phyloP scores from a whole-genome alignment of 2,113 vertebrate species.

The Rhombomys opimus region DNA sequence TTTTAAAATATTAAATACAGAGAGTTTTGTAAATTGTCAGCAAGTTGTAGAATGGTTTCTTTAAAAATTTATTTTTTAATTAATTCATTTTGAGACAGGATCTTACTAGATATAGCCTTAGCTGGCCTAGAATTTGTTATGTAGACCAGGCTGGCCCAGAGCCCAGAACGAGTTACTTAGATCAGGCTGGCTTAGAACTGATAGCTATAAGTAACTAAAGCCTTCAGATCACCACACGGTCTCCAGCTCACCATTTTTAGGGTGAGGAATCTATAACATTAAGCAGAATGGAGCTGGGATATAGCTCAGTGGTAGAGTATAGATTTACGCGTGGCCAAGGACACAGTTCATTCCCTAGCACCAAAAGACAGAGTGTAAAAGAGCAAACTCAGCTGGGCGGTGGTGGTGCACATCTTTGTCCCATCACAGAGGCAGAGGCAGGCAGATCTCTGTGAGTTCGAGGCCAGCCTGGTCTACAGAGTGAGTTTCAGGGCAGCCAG shows the following conservation, averaged over 20 bases:
- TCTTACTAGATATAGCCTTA: neutral
- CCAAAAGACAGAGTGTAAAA: neutral
- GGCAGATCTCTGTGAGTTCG: no score
- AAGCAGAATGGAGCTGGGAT: neutral
- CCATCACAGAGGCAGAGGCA: no score
- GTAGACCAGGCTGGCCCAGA: neutral
- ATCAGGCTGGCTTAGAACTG: neutral
- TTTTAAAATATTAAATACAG: conserved; percentile 17
- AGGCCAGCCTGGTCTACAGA: no score
- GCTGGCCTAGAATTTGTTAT: neutral
- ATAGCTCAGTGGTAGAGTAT: neutral
- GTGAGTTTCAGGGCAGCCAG: no score
- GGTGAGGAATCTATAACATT: conserved; percentile 43
- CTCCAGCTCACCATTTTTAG: conserved; percentile 16
- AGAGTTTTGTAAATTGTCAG: conserved; percentile 50
- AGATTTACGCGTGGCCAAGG: neutral
- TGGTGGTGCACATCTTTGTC: no score
- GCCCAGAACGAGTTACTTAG: no score
- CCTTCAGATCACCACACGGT: neutral
- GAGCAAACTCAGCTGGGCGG: neutral
- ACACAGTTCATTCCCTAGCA: neutral
- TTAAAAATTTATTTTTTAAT: neutral
- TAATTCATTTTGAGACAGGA: neutral
- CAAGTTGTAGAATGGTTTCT: conserved; percentile 5
- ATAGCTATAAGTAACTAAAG: neutral